phyloP scores from a whole-genome alignment of 2,113 vertebrate genomes.

The Craseonycteris thonglongyai region DNA sequence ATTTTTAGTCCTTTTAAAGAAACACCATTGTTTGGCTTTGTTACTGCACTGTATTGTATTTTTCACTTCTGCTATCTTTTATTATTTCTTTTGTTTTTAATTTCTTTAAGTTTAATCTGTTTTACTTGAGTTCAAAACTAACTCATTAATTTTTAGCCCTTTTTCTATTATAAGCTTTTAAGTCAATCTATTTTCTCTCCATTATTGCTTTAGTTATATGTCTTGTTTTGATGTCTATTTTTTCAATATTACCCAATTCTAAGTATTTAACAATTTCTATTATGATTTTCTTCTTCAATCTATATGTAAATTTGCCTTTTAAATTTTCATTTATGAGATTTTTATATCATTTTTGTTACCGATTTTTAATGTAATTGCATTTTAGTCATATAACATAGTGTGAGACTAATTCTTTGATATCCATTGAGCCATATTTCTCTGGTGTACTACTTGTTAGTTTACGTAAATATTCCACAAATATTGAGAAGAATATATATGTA shows the following conservation, averaged over 20 bases:
- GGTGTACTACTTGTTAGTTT: neutral
- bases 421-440: neutral
- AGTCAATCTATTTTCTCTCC: neutral
- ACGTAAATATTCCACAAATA: neutral
- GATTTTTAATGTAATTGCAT: neutral
- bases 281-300: neutral
- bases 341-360: neutral
- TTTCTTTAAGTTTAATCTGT: neutral
- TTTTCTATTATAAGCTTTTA: constrained; percentile 6
- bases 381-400: neutral
- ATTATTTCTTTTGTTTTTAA: constrained; percentile 3
- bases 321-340: too few relatives aligned
- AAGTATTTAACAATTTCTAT: neutral
- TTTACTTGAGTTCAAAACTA: neutral
- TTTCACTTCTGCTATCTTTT: neutral
- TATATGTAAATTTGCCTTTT: neutral
- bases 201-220: neutral
- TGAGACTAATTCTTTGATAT: neutral
- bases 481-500: neutral
- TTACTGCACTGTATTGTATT: neutral
- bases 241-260: neutral
- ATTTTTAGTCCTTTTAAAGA: neutral
- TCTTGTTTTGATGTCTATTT: neutral
- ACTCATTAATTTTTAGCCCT: neutral
- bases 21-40: neutral